phyloP scores from a whole-genome alignment of 2,888 invertebrate species.

The Ennomos quercinarius region DNA sequence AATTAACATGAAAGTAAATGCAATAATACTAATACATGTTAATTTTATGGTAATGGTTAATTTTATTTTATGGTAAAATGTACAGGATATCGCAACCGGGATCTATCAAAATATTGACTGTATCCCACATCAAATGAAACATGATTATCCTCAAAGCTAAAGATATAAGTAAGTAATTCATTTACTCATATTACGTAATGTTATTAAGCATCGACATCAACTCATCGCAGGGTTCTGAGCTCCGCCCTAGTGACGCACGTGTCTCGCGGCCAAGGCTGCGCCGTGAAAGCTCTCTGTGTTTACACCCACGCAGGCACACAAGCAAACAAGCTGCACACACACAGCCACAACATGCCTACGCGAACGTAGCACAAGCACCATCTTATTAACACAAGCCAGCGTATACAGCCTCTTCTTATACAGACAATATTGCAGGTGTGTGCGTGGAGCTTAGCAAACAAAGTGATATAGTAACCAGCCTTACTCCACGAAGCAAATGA shows the following conservation, averaged over 20 bases:
- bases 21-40: no score
- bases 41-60: no score
- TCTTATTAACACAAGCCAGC: not conserved
- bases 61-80: no score
- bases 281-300: conserved; percentile 80
- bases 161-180: conserved; percentile 17
- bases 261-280: conserved; percentile 84
- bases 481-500: conserved; percentile 13
- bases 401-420: conserved; percentile 20
- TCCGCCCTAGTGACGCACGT: conserved; percentile 79
- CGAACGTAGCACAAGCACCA: conserved; percentile 6
- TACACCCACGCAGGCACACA: conserved; percentile 63
- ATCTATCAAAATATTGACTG: not conserved
- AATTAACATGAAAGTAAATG: no score
- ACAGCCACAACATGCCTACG: conserved; percentile 31
- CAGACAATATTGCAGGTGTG: conserved; percentile 9
- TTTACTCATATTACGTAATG: conserved; percentile 23
- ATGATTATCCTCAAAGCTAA: conserved; percentile 15
- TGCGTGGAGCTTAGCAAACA: conserved; percentile 18
- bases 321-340: conserved; percentile 38
- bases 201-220: conserved; percentile 29
- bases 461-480: conserved; percentile 12
- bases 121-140: not conserved
- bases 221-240: conserved; percentile 36
- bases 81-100: no score